Percentiles rank a stretch among this genome's conserved stretches.
Evolutionary conservation across 2,888 invertebrate genomes (phyloP).

Genomic region (Scaptomyza reducta): DNA sequence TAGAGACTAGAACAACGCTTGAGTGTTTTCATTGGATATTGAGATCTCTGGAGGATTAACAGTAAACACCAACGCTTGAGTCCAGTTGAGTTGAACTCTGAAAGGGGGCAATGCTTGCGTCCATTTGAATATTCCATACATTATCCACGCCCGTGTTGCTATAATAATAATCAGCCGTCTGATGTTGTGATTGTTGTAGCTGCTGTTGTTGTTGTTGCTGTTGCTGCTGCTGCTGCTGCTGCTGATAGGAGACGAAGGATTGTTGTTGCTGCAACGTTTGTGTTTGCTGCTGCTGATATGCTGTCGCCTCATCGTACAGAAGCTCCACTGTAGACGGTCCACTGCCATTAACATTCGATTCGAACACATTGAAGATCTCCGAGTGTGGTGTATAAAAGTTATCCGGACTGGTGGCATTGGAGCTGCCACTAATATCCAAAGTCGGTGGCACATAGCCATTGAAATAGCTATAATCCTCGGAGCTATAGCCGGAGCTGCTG

Average conservation of each 20-base stretch:
- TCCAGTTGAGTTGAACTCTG: slow-evolving; percentile 46
- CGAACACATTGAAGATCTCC: slow-evolving; percentile 79
- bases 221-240: slow-evolving; percentile 33
- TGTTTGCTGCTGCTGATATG: slow-evolving; percentile 62
- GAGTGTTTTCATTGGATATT: slow-evolving; percentile 44
- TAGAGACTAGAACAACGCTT: slow-evolving; percentile 82
- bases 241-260: slow-evolving; percentile 37
- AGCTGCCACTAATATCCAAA: slow-evolving; percentile 50
- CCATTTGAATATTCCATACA: slow-evolving; percentile 83
- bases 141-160: slow-evolving; percentile 82
- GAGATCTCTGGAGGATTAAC: slow-evolving; percentile 59
- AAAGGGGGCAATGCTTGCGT: slow-evolving; percentile 56
- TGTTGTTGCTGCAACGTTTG: slow-evolving; percentile 41
- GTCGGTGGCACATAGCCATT: slow-evolving; percentile 57
- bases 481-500: slow-evolving; percentile 81
- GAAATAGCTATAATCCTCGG: slow-evolving; percentile 80
- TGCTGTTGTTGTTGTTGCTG: slow-evolving; percentile 59
- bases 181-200: slow-evolving; percentile 42
- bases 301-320: slow-evolving; percentile 58
- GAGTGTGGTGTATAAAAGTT: slow-evolving; percentile 65
- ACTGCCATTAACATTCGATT: slow-evolving; percentile 54
- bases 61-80: slow-evolving; percentile 56
- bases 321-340: slow-evolving; percentile 52
- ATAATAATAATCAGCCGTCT: slow-evolving; percentile 81
- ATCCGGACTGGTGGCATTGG: slow-evolving; percentile 38